These are phyloP conservation scores for Trissolcus japonicus DNA, from an alignment of 2,888 invertebrate genomes.

Conservation along the genomic window DNA sequence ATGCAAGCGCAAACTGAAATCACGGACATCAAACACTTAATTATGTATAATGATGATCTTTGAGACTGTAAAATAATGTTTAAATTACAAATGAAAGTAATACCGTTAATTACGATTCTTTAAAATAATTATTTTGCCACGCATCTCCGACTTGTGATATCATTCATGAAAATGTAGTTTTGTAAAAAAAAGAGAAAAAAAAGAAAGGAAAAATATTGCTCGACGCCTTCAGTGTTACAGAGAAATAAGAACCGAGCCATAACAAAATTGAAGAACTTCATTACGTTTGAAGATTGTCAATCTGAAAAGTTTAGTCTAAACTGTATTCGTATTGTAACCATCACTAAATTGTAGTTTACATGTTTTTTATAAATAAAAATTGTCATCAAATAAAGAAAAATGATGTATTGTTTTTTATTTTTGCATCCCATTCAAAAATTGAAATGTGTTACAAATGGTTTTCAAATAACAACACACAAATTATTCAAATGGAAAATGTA, in stretches of 20 bases:
- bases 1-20: conserved; percentile 5
- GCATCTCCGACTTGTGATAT: too few relatives aligned
- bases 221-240: conserved; percentile 35
- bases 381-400: conserved; percentile 22
- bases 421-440: too few relatives aligned
- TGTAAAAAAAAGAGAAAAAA: background rate
- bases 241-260: conserved; percentile 69
- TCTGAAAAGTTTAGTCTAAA: conserved; percentile 61
- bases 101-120: background rate
- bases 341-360: conserved; percentile 69
- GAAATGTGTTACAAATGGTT: conserved; percentile 2
- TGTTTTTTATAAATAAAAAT: conserved; percentile 74
- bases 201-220: conserved; percentile 14
- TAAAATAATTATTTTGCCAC: too few relatives aligned
- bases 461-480: conserved; percentile 22
- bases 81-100: conserved; percentile 1
- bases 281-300: conserved; percentile 14
- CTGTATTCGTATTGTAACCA: conserved; percentile 65
- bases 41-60: too few relatives aligned
- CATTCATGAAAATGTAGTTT: background rate
- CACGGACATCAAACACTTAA: too few relatives aligned
- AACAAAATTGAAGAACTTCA: conserved; percentile 45
- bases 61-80: too few relatives aligned
- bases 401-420: background rate
- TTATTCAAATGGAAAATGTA: conserved; percentile 46